phyloP scores from a whole-genome alignment of 2,113 vertebrate species.

The Vanacampus margaritifer region DNA sequence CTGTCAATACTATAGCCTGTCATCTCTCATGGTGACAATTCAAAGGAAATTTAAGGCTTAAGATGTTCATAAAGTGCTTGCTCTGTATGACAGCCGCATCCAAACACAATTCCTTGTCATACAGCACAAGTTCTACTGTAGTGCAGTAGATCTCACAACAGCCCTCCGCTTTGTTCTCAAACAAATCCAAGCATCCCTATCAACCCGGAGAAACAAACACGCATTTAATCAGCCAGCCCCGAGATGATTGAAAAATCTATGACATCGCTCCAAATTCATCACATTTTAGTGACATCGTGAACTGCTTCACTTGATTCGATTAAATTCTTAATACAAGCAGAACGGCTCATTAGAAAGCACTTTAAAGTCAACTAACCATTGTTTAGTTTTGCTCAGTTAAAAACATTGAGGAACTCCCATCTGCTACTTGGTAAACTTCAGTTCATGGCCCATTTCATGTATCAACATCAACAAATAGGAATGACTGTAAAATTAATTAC shows the following conservation, averaged over 20 bases:
- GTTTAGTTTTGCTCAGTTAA: constrained; percentile 23
- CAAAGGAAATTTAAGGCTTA: constrained; percentile 64
- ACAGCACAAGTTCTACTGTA: constrained; percentile 44
- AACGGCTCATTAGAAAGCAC: constrained; percentile 36
- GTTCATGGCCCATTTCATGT: constrained; percentile 31
- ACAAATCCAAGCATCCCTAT: constrained; percentile 26
- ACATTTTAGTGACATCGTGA: constrained; percentile 44
- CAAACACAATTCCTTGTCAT: constrained; percentile 17
- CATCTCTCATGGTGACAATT: constrained; percentile 26
- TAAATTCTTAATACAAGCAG: constrained; percentile 36
- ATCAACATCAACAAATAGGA: constrained; percentile 28
- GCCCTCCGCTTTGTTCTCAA: constrained; percentile 25
- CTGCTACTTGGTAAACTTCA: constrained; percentile 39
- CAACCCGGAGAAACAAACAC: constrained; percentile 22
- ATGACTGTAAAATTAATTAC: constrained; percentile 26
- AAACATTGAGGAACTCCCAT: constrained; percentile 57
- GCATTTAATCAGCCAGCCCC: constrained; percentile 34
- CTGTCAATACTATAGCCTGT: constrained; percentile 25
- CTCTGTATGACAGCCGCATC: constrained; percentile 56
- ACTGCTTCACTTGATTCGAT: constrained; percentile 32
- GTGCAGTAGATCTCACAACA: constrained; percentile 40
- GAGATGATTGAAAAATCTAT: constrained; percentile 8
- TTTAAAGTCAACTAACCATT: constrained; percentile 46
- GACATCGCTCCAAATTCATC: constrained; percentile 46
- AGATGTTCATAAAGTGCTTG: constrained; percentile 72